phyloP scores from a whole-genome alignment of 2,797 vertebrate species.

The Heterohyrax brucei region DNA sequence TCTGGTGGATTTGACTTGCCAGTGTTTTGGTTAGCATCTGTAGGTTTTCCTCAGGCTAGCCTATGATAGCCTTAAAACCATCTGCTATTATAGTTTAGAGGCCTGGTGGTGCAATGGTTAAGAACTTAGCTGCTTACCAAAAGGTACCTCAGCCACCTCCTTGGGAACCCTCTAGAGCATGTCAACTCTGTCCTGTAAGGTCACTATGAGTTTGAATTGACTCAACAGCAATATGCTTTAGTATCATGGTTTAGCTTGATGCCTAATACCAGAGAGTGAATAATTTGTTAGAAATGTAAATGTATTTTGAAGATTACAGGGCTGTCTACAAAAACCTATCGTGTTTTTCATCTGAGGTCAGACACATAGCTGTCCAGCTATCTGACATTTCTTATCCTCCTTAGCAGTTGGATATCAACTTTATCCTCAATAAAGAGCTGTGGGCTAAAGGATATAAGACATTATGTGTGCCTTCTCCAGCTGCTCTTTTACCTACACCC shows the following conservation, averaged over 20 bases:
- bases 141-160: no score
- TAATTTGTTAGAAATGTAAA: conserved; percentile 16
- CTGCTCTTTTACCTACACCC: not conserved
- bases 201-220: no score
- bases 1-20: no score
- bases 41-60: no score
- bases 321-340: not conserved
- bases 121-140: no score
- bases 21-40: no score
- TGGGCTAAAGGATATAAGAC: not conserved
- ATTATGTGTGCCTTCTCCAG: not conserved
- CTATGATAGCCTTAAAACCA: not conserved
- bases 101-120: no score
- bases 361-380: no score
- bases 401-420: not conserved
- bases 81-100: not conserved
- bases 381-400: not conserved
- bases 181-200: no score
- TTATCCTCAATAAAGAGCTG: not conserved
- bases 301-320: not conserved
- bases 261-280: not conserved
- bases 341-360: not conserved
- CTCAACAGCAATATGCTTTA: no score
- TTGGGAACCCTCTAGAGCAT: no score
- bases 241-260: not conserved